Percentiles rank a stretch among this genome's conserved stretches.
phyloP scores from a whole-genome alignment of 2,888 invertebrate genomes.

The Phymatocera aterrima region DNA sequence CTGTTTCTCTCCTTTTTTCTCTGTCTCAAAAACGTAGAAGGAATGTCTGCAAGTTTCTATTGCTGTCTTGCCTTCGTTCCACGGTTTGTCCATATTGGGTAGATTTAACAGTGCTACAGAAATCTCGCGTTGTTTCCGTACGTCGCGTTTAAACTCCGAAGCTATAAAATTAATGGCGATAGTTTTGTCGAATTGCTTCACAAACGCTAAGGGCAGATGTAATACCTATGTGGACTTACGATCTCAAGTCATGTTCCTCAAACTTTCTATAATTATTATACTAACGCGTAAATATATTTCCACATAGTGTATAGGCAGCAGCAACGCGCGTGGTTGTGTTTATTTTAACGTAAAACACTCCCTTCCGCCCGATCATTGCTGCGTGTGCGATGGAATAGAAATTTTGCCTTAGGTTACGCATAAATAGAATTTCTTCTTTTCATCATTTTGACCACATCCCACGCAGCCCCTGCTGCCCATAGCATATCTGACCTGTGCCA shows the following conservation, averaged over 20 bases:
- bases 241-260: not conserved
- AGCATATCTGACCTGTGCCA: constrained; percentile 5
- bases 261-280: not conserved
- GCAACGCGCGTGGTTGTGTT: not conserved
- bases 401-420: constrained; percentile 51
- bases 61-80: constrained; percentile 23
- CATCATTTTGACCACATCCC: constrained; percentile 41
- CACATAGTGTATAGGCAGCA: not conserved
- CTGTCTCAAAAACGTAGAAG: constrained; percentile 1
- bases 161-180: constrained; percentile 20
- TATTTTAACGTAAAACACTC: constrained; percentile 31
- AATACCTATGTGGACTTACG: not conserved
- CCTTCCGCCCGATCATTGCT: constrained; percentile 13
- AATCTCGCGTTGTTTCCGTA: not conserved
- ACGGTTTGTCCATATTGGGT: constrained; percentile 4
- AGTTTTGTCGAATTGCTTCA: constrained; percentile 10
- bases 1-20: not conserved
- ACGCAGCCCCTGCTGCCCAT: not conserved
- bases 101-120: constrained; percentile 6
- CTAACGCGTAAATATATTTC: not conserved
- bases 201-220: not conserved
- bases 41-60: constrained; percentile 16
- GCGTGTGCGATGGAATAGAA: constrained; percentile 45
- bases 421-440: constrained; percentile 50
- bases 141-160: not conserved